Percentiles rank a stretch among this genome's conserved stretches.
Conservation (phyloP, 2,797 vertebrate genomes). For the Poeciliopsis gracilis region DNA sequence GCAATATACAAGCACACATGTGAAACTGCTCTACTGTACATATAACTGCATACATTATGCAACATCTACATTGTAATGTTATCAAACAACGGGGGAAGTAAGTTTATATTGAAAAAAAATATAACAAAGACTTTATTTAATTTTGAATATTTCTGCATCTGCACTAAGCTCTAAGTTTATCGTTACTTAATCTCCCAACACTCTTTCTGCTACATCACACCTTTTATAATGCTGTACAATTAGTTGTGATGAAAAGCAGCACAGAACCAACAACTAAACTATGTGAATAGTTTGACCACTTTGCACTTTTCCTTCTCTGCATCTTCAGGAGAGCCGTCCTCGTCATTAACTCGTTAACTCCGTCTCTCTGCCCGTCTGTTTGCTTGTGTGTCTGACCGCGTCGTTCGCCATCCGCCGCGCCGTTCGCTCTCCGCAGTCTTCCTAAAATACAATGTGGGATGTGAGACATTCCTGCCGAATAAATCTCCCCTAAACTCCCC, state of each 20-base stretch:
- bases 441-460: conserved; percentile 42
- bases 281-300: conserved; percentile 70
- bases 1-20: conserved; percentile 71
- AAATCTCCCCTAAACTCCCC: not conserved
- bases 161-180: conserved; percentile 34
- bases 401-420: conserved; percentile 34
- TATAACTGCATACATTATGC: conserved; percentile 71
- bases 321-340: conserved; percentile 64
- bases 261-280: conserved; percentile 34
- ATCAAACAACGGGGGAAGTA: conserved; percentile 60
- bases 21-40: conserved; percentile 62
- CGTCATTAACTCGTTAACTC: conserved; percentile 52
- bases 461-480: conserved; percentile 23
- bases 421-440: conserved; percentile 37
- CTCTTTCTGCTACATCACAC: conserved; percentile 48
- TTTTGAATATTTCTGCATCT: conserved; percentile 42
- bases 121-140: conserved; percentile 27
- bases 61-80: conserved; percentile 67
- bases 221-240: conserved; percentile 68
- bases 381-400: conserved; percentile 49
- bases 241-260: conserved; percentile 47
- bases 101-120: conserved; percentile 27
- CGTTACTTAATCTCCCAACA: conserved; percentile 30
- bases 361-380: conserved; percentile 32
- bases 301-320: conserved; percentile 81